Conservation (phyloP, 2,888 invertebrate genomes). For the Bombylius major region DNA sequence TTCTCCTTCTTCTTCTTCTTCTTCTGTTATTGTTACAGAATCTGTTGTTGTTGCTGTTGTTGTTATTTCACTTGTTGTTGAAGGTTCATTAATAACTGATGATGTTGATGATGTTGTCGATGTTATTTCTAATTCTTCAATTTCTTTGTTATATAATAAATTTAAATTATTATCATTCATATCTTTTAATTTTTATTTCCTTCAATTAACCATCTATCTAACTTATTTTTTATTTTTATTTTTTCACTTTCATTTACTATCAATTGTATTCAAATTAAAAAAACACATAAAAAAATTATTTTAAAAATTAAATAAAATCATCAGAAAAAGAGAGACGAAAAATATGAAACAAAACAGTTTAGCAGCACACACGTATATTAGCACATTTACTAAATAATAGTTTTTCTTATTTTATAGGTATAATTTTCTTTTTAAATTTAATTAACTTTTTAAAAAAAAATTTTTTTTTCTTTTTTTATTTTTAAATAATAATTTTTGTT, state of each 20-base stretch:
- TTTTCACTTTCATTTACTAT: too few relatives aligned
- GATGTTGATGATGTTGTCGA: slow-evolving; percentile 22
- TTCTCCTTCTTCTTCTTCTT: too few relatives aligned
- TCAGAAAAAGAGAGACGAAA: background rate
- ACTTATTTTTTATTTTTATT: too few relatives aligned
- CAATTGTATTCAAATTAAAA: too few relatives aligned
- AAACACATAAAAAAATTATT: slow-evolving; percentile 1
- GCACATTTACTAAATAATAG: background rate
- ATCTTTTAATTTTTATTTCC: slow-evolving; percentile 8
- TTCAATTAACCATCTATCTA: background rate
- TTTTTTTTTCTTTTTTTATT: background rate
- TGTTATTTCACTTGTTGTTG: slow-evolving; percentile 7
- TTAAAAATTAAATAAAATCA: background rate
- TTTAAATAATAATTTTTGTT: background rate
- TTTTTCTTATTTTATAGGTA: too few relatives aligned
- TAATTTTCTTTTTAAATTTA: background rate
- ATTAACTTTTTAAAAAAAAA: too few relatives aligned
- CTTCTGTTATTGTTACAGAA: too few relatives aligned
- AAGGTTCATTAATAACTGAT: background rate
- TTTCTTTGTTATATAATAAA: slow-evolving; percentile 15
- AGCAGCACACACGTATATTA: background rate
- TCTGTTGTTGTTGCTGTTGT: slow-evolving; percentile 5
- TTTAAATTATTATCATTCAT: slow-evolving; percentile 13
- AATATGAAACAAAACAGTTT: background rate
- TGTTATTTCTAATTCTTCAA: slow-evolving; percentile 26